phyloP scores from a whole-genome alignment of 2,797 vertebrate species.

The Coranthus polyacanthus region DNA sequence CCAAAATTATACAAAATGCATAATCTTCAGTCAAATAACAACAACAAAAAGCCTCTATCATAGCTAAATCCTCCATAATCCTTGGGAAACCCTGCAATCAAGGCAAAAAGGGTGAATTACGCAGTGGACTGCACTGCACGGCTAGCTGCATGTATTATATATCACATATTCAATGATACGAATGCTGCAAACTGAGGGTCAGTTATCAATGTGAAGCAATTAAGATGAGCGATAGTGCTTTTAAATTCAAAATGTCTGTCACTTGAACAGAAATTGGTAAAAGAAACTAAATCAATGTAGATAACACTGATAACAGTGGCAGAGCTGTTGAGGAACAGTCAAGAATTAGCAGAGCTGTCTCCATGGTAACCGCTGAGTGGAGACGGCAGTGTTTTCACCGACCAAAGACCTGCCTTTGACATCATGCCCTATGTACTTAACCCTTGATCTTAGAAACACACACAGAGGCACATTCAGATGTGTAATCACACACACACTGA shows the following conservation, averaged over 20 bases:
- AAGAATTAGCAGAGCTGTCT: constrained; percentile 67
- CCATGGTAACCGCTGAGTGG: constrained; percentile 77
- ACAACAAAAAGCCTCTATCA: too few relatives aligned
- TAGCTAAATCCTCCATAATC: too few relatives aligned
- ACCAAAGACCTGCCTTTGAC: constrained; percentile 76
- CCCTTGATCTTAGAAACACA: constrained; percentile 75
- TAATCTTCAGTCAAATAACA: too few relatives aligned
- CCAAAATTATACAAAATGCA: too few relatives aligned
- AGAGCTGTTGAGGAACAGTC: constrained; percentile 51
- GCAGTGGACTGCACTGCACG: too few relatives aligned
- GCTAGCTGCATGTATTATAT: neutral
- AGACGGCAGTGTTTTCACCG: constrained; percentile 64
- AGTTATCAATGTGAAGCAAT: constrained; percentile 10
- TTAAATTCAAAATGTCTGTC: constrained; percentile 31
- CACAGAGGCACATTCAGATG: constrained; percentile 55
- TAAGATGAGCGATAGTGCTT: constrained; percentile 7
- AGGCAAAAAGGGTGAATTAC: too few relatives aligned
- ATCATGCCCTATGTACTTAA: constrained; percentile 75
- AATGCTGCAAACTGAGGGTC: neutral
- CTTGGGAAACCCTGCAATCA: too few relatives aligned
- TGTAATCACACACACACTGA: constrained; percentile 36
- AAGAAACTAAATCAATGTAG: constrained; percentile 42
- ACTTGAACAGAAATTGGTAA: constrained; percentile 35
- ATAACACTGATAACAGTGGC: constrained; percentile 43
- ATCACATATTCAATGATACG: neutral